Evolutionary conservation across 1,140 invertebrate species (phyloP).

Genomic region (Paracyclopina nana): DNA sequence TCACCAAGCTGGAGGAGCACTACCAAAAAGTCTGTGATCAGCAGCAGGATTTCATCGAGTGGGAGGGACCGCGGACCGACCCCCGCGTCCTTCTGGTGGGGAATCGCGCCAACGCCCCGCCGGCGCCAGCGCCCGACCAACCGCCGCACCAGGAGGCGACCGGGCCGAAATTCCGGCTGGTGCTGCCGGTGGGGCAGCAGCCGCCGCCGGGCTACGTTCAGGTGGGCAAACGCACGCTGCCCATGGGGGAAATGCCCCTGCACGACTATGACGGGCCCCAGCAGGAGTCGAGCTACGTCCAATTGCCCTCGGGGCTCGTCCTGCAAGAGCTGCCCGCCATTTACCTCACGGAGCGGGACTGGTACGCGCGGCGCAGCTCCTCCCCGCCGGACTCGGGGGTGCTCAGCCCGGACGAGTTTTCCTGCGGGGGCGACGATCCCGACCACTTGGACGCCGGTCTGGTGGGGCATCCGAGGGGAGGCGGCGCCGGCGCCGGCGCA

Average conservation of each 20-base stretch:
- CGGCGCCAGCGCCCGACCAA: too few relatives aligned
- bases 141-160: slow-evolving; percentile 2
- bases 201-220: slow-evolving; percentile 12
- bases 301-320: slow-evolving; percentile 9
- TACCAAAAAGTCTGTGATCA: slow-evolving; percentile 57
- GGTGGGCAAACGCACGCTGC: slow-evolving; percentile 4
- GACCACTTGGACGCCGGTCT: background rate
- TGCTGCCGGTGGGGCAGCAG: slow-evolving; percentile 8
- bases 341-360: slow-evolving; percentile 3
- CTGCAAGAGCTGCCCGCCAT: slow-evolving; percentile 11
- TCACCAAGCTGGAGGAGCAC: slow-evolving; percentile 54
- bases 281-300: background rate
- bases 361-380: slow-evolving; percentile 2
- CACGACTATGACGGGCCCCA: background rate
- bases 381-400: slow-evolving; percentile 7
- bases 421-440: too few relatives aligned
- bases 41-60: slow-evolving; percentile 51
- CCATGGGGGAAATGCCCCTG: background rate
- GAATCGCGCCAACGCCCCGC: slow-evolving; percentile 9
- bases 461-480: background rate
- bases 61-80: slow-evolving; percentile 41
- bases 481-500: too few relatives aligned
- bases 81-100: slow-evolving; percentile 13
- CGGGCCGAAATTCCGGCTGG: slow-evolving; percentile 6
- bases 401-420: slow-evolving; percentile 8